A percentile compares a stretch with the other conserved stretches of the same genome.
phyloP scores from a whole-genome alignment of 1,140 invertebrate species.

The Pomacea maculata region DNA sequence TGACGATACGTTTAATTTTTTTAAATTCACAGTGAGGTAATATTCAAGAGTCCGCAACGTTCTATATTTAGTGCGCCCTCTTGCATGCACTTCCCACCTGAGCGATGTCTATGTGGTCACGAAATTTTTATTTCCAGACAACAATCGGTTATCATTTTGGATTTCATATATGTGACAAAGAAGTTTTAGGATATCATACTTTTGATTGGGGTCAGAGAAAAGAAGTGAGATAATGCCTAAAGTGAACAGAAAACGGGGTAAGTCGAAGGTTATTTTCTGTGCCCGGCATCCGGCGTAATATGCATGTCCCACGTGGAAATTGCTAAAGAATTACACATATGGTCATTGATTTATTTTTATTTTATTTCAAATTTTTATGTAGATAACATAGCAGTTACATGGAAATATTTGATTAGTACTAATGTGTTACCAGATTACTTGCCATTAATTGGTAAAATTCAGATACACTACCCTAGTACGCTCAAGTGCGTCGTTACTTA shows the following conservation, averaged over 20 bases:
- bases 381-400: background rate
- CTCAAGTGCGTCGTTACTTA: no score
- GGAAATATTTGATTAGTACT: background rate
- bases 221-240: slow-evolving; percentile 58
- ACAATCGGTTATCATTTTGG: slow-evolving; percentile 38
- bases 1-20: no score
- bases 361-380: background rate
- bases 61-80: slow-evolving; percentile 16
- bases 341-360: background rate
- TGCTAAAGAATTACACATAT: background rate
- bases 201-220: slow-evolving; percentile 34
- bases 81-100: slow-evolving; percentile 16
- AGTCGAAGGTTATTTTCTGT: slow-evolving; percentile 22
- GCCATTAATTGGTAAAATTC: no score
- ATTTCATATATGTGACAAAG: slow-evolving; percentile 55
- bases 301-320: slow-evolving; percentile 1
- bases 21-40: background rate
- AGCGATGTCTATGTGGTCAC: slow-evolving; percentile 35
- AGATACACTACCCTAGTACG: no score
- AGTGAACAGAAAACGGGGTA: slow-evolving; percentile 53
- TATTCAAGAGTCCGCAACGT: background rate
- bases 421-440: background rate
- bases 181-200: slow-evolving; percentile 44
- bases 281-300: background rate
- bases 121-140: slow-evolving; percentile 25